Evolutionary conservation across 2,888 invertebrate genomes (phyloP).

Genomic region (Cheiracanthium punctorium): DNA sequence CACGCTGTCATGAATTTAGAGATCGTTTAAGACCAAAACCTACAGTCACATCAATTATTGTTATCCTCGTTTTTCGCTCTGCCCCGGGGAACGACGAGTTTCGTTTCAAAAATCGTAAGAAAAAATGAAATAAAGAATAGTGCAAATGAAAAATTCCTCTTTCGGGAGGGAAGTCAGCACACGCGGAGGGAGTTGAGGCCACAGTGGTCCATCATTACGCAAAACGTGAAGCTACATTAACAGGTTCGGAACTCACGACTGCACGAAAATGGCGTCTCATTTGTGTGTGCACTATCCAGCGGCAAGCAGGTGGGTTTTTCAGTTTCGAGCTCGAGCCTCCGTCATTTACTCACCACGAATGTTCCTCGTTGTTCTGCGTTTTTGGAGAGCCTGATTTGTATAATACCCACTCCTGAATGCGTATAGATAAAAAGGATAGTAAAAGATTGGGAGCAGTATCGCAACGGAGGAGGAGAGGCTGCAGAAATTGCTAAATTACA

Average conservation of each 20-base stretch:
- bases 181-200: conserved; percentile 20
- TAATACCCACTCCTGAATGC: conserved; percentile 41
- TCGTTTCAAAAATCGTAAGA: conserved; percentile 38
- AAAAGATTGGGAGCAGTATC: conserved; percentile 44
- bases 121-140: conserved; percentile 22
- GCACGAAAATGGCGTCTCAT: conserved; percentile 44
- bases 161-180: not conserved
- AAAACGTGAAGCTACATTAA: conserved; percentile 63
- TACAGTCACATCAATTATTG: conserved; percentile 48
- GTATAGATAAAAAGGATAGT: conserved; percentile 54
- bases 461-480: conserved; percentile 31
- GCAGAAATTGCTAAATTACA: conserved; percentile 66
- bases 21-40: conserved; percentile 59
- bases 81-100: not conserved
- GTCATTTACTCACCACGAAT: conserved; percentile 64
- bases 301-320: conserved; percentile 47
- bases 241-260: conserved; percentile 58
- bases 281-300: conserved; percentile 38
- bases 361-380: conserved; percentile 24
- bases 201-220: conserved; percentile 54
- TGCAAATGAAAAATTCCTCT: conserved; percentile 43
- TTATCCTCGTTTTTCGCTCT: conserved; percentile 19
- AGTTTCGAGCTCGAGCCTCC: conserved; percentile 22
- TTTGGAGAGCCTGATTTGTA: conserved; percentile 59
- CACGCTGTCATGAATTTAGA: conserved; percentile 57